Evolutionary conservation across 2,888 invertebrate species (phyloP), one percentile per base, ranked within the genome.

Genomic region (Polymixis flavicincta): DNA sequence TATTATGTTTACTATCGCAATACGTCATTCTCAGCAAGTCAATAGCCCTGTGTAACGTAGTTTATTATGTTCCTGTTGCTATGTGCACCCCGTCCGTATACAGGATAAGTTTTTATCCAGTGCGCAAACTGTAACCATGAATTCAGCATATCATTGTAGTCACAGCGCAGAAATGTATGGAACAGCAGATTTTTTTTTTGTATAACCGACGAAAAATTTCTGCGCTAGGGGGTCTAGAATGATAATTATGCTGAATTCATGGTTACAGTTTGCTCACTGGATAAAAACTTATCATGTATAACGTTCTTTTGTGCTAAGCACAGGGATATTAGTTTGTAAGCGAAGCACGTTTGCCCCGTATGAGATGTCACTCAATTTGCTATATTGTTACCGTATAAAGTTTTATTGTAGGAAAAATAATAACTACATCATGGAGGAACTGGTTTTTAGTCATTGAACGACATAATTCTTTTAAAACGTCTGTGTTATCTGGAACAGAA

Each of bases 351-450:
- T 52, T 48, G 19, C 37, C 13, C n/a, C 17, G 17, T 25, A 22
- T 54, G 50, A 67, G 48, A 54, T 64, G 59, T 64, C 79, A 64
- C 48, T 71, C 37, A 68, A 73, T 59, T 78, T 59, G 52, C 63
- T 67, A 3, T 67, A 37, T 67, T 67, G 25, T 67, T 22, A 54
- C 19, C 54, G 14, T 64, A 48, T 28, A 22, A 48, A 64, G 28
- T 64, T 68, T 68, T 68, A 32, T 11, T 22, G 28, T 37, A 17
- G 25, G 6, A 22, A 65, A 64, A 60, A 54, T 70, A n/a, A 28
- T 28, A 50, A 25, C 14, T 42, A n/a, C 19, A n/a, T 28, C 0
- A 17, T 45, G 25, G 8, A 63, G 59, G 45, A 28, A 74, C 64
- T 28, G 57, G 14, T 59, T 57, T 60, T n/a, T 17, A 4, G 54